Evolutionary conservation across 2,888 invertebrate genomes (phyloP).

Genomic region (Amphipyra berbera): DNA sequence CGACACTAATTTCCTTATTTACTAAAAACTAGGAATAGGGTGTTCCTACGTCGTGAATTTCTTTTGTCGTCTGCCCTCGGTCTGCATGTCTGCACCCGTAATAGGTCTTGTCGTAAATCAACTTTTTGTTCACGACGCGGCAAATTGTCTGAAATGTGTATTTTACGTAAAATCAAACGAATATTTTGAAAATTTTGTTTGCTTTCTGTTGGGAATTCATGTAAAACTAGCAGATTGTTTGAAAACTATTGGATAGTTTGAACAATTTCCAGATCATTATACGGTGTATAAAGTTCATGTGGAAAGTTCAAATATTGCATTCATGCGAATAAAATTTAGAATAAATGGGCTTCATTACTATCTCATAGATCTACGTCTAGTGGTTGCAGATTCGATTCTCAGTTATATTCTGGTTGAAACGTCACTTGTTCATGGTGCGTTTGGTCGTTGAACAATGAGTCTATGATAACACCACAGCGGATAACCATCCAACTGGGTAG

Average conservation of each 20-base stretch:
- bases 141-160: conserved; percentile 6
- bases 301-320: conserved; percentile 5
- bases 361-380: too few relatives aligned
- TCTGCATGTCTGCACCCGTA: conserved; percentile 25
- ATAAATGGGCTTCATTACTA: too few relatives aligned
- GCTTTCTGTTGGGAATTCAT: conserved; percentile 28
- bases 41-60: conserved; percentile 6
- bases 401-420: too few relatives aligned
- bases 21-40: neutral
- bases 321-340: neutral
- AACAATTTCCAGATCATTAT: conserved; percentile 5
- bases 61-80: conserved; percentile 48
- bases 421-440: too few relatives aligned
- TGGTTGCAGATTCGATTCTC: too few relatives aligned
- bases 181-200: conserved; percentile 14
- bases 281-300: conserved; percentile 4
- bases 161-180: conserved; percentile 20
- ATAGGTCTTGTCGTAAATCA: conserved; percentile 18
- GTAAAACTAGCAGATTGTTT: conserved; percentile 17
- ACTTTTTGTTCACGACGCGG: conserved; percentile 19
- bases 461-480: too few relatives aligned
- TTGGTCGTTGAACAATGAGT: too few relatives aligned
- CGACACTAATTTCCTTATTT: neutral
- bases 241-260: conserved; percentile 14
- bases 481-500: too few relatives aligned